Percentiles rank a stretch among this genome's conserved stretches.
These are phyloP conservation scores for Orgyia antiqua DNA, from an alignment of 2,888 invertebrate species.

Conservation along the genomic window DNA sequence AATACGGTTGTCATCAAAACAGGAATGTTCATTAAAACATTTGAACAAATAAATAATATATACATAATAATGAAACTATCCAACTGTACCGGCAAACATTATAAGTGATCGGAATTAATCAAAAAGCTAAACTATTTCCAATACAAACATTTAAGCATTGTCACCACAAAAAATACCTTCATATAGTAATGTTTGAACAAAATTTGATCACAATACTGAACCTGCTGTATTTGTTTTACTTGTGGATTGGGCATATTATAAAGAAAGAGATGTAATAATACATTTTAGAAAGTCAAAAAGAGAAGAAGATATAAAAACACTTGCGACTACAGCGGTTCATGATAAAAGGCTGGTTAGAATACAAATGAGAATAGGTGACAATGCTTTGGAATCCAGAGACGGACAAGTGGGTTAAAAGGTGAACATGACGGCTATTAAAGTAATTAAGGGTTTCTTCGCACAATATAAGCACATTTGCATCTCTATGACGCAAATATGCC, in stretches of 20 bases:
- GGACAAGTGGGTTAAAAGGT: constrained; percentile 73
- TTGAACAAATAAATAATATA: constrained; percentile 50
- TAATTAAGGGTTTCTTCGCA: constrained; percentile 49
- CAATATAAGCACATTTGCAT: too few species aligned
- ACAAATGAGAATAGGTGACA: constrained; percentile 59
- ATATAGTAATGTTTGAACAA: constrained; percentile 40
- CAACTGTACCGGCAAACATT: constrained; percentile 38
- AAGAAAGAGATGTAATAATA: constrained; percentile 42
- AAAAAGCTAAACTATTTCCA: constrained; percentile 57
- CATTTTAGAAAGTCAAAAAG: constrained; percentile 28
- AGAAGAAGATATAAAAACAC: constrained; percentile 51
- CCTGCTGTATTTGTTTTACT: constrained; percentile 50
- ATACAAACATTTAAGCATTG: constrained; percentile 45
- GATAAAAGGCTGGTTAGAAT: constrained; percentile 51
- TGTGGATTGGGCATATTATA: constrained; percentile 52
- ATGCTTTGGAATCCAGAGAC: constrained; percentile 62
- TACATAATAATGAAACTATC: constrained; percentile 39
- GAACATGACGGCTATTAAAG: constrained; percentile 62
- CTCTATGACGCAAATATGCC: too few species aligned
- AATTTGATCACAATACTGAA: constrained; percentile 50
- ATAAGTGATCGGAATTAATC: constrained; percentile 41
- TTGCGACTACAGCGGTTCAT: constrained; percentile 58
- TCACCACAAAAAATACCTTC: constrained; percentile 27
- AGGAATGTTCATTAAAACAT: constrained; percentile 37
- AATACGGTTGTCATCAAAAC: constrained; percentile 36